Conservation (phyloP, 2,888 invertebrate genomes). For the Synanthedon formicaeformis region DNA sequence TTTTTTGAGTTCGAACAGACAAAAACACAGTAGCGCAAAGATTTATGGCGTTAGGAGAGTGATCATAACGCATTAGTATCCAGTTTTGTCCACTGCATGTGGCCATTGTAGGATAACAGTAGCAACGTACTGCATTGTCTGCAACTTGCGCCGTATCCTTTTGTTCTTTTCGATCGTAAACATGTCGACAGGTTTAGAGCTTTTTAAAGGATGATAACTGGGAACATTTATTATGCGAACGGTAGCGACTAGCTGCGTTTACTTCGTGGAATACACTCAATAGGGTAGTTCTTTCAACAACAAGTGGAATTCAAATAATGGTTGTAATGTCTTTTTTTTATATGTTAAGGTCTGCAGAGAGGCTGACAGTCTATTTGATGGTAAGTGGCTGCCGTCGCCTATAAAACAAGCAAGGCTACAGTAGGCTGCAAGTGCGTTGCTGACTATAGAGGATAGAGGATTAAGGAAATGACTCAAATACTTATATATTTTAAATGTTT, state of each 20-base stretch:
- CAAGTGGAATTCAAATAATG: constrained; percentile 4
- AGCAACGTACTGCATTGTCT: constrained; percentile 17
- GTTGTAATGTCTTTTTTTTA: neutral
- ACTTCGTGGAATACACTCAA: constrained; percentile 12
- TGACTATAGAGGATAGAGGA: too few relatives aligned
- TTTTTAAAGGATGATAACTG: constrained; percentile 1
- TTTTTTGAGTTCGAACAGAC: constrained; percentile 10
- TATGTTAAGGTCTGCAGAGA: neutral
- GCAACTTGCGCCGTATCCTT: constrained; percentile 9
- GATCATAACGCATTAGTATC: constrained; percentile 67
- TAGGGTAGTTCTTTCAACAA: constrained; percentile 1
- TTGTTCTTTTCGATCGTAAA: constrained; percentile 59
- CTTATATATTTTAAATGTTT: too few relatives aligned
- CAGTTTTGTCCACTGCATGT: constrained; percentile 53
- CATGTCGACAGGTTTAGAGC: constrained; percentile 55
- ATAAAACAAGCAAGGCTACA: too few relatives aligned
- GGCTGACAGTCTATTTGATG: too few relatives aligned
- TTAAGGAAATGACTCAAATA: too few relatives aligned
- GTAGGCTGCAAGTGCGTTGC: too few relatives aligned
- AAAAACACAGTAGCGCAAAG: constrained; percentile 40
- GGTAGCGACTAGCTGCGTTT: constrained; percentile 18
- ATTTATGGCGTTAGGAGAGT: constrained; percentile 55
- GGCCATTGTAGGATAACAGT: constrained; percentile 43
- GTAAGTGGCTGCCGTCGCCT: too few relatives aligned
- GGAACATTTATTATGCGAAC: constrained; percentile 11